Conservation (phyloP, 2,797 vertebrate species). For the Liasis olivaceus region DNA sequence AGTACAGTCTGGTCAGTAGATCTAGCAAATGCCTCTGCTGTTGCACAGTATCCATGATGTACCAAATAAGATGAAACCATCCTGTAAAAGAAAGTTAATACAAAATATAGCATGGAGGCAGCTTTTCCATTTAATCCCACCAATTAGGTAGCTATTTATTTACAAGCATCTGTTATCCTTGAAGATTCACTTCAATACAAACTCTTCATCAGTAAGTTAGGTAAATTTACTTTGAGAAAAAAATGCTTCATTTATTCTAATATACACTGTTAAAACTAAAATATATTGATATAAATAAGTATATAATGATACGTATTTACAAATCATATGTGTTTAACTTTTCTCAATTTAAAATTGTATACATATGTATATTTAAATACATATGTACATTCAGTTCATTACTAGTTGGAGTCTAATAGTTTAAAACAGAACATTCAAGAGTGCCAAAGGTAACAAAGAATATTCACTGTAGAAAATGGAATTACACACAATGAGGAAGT, state of each 20-base stretch:
- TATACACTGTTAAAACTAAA: neutral
- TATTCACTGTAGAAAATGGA: neutral
- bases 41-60: conserved; percentile 85
- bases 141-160: neutral
- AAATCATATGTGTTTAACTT: neutral
- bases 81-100: conserved; percentile 72
- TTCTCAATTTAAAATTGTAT: neutral
- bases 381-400: neutral
- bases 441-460: neutral
- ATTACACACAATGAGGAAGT: neutral
- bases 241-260: neutral
- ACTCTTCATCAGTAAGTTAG: neutral
- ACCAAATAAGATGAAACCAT: conserved; percentile 86
- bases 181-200: neutral
- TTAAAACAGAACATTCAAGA: neutral
- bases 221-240: neutral
- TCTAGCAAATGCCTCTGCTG: conserved; percentile 85
- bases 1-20: conserved; percentile 85
- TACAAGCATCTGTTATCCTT: neutral
- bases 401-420: neutral
- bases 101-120: conserved; percentile 33
- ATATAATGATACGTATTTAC: neutral
- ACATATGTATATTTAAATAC: neutral
- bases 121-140: neutral
- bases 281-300: neutral